Evolutionary conservation across 2,888 invertebrate species (phyloP), one percentile per base, ranked within the genome.

Genomic region (Lacanobia wlatinum): DNA sequence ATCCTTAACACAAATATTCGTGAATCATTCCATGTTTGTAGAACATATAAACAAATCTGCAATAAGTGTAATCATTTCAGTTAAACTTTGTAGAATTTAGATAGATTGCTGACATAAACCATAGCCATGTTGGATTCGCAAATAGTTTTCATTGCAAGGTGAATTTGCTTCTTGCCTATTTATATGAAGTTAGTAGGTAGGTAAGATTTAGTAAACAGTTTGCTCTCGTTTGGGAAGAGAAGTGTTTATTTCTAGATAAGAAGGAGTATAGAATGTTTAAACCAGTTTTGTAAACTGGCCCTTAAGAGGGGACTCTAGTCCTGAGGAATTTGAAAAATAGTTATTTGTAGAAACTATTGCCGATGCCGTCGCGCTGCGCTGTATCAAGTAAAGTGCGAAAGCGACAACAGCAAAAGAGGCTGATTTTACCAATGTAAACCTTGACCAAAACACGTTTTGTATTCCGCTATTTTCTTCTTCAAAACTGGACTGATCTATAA

Each of bases 111-210:
- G 69, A 81, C 59, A 68, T 61, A 64, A 76, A 81, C 80, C 71
- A 70, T 28, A 46, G 76, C 58, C 66, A 58, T 61, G 56, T 70
- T 59, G 63, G 23, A 43, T 83, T 80, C 59, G 61, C 21, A 81
- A 83, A 83, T 81, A 83, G 69, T 67, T 74, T 80, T 65, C 55
- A 74, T 71, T 56, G 71, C 83, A 75, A 81, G 76, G 80, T 83
- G 71, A 83, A 83, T 2, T n/a, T n/a, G 71, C 59, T 70, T 64
- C 62, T 70, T 75, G 61, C 58, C 61, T 78, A 71, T 75, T 53
- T 67, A 61, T 58, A 28, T n/a, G 43, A 64, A 23, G 28, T 23
- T 2, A 34, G n/a, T 50, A 62, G 28, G 58, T 70, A 23, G 14
- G 18, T 50, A n/a, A n/a, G 38, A 14, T 23, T 78, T 52, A 12